Percentiles rank a stretch among this genome's conserved stretches.
phyloP scores from a whole-genome alignment of 2,888 invertebrate species.

The Diplazon laetatorius region DNA sequence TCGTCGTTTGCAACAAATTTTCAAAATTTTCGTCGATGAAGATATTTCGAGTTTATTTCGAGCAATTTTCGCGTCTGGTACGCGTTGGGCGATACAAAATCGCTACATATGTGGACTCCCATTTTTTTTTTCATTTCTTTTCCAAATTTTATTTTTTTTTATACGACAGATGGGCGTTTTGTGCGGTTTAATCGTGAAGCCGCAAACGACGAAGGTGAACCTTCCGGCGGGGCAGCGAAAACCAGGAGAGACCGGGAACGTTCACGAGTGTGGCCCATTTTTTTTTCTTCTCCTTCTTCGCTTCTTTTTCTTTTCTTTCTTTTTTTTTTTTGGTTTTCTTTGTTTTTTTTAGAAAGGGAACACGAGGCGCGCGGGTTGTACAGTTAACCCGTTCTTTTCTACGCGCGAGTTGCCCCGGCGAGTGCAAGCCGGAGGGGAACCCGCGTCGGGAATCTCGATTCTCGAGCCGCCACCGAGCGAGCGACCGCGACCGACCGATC shows the following conservation, averaged over 20 bases:
- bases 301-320: slow-evolving; percentile 64
- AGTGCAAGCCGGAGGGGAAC: neutral
- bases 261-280: slow-evolving; percentile 75
- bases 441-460: neutral
- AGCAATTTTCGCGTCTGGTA: too few relatives aligned
- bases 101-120: too few relatives aligned
- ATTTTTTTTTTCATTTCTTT: too few relatives aligned
- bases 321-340: too few relatives aligned
- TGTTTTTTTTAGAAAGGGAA: slow-evolving; percentile 76
- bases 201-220: too few relatives aligned
- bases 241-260: slow-evolving; percentile 13
- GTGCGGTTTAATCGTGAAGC: slow-evolving; percentile 36
- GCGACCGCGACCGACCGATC: too few relatives aligned
- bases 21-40: too few relatives aligned
- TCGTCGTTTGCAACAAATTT: too few relatives aligned
- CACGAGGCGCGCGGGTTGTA: slow-evolving; percentile 69
- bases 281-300: slow-evolving; percentile 39
- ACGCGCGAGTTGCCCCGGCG: slow-evolving; percentile 22
- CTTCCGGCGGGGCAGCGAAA: neutral
- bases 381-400: slow-evolving; percentile 72
- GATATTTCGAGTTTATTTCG: too few relatives aligned
- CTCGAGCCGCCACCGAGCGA: slow-evolving; percentile 27
- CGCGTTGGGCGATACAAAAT: too few relatives aligned
- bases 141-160: too few relatives aligned
- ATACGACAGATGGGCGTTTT: slow-evolving; percentile 60